phyloP scores from a whole-genome alignment of 2,888 invertebrate genomes.

The Coelinius sp. region DNA sequence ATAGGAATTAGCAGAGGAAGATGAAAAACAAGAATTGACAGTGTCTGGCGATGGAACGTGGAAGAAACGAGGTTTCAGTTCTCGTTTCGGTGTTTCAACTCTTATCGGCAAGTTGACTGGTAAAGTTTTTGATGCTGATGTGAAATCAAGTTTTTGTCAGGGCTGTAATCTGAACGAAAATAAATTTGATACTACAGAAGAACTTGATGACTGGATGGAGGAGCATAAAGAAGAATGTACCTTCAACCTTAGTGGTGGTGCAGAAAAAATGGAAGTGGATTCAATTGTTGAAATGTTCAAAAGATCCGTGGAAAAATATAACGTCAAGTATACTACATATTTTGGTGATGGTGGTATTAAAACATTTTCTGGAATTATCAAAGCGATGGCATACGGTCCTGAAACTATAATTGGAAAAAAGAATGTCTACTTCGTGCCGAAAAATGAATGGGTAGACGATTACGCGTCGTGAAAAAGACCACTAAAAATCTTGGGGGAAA shows the following conservation, averaged over 20 bases:
- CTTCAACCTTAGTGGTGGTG: conserved; percentile 38
- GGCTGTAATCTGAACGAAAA: conserved; percentile 44
- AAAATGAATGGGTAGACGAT: conserved; percentile 36
- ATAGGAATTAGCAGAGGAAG: conserved; percentile 44
- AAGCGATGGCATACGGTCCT: conserved; percentile 38
- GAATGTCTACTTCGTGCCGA: conserved; percentile 35
- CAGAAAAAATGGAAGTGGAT: conserved; percentile 45
- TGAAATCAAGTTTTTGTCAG: conserved; percentile 45
- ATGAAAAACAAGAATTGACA: conserved; percentile 42
- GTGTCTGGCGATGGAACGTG: conserved; percentile 42
- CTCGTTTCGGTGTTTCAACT: conserved; percentile 42
- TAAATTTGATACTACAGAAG: conserved; percentile 40
- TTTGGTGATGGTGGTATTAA: conserved; percentile 37
- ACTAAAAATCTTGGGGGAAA: too few relatives aligned
- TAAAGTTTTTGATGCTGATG: conserved; percentile 43
- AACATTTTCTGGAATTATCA: conserved; percentile 39
- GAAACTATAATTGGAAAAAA: conserved; percentile 33
- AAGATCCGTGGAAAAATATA: conserved; percentile 38
- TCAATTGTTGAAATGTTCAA: conserved; percentile 43
- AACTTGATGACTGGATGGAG: conserved; percentile 49
- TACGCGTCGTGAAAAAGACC: too few relatives aligned
- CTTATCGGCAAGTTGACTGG: conserved; percentile 45
- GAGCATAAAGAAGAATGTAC: conserved; percentile 39
- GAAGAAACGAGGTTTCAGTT: conserved; percentile 43
- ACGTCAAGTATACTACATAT: conserved; percentile 35